Conservation (phyloP, 2,888 invertebrate genomes). For the Meteorus cinctellus region DNA sequence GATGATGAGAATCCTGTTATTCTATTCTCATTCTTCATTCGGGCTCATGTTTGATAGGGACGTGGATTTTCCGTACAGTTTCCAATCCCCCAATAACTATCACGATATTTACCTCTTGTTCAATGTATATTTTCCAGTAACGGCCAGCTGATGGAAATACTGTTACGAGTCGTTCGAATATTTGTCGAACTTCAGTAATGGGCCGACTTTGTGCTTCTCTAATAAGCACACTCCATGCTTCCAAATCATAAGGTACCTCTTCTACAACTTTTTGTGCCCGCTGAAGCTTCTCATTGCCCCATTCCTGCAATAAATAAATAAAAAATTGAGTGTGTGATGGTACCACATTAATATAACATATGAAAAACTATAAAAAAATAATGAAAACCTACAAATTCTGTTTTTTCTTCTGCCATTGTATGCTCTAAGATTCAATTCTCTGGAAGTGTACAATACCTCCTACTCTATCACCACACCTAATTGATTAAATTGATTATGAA, state of each 20-base stretch:
- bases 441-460: neutral
- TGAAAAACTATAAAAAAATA: neutral
- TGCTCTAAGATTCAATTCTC: neutral
- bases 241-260: conserved; percentile 93
- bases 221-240: conserved; percentile 97
- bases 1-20: no score
- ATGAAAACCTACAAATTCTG: conserved; percentile 62
- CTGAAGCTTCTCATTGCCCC: conserved; percentile 90
- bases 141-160: conserved; percentile 97
- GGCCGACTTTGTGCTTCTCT: conserved; percentile 92
- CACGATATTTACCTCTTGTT: conserved; percentile 85
- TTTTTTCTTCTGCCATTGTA: conserved; percentile 61
- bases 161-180: conserved; percentile 95
- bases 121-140: conserved; percentile 99
- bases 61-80: no score
- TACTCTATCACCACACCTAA: conserved; percentile 3
- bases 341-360: neutral
- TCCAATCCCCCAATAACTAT: neutral
- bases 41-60: no score
- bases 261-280: conserved; percentile 90
- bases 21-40: no score
- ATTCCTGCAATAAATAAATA: conserved; percentile 78
- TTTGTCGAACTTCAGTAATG: conserved; percentile 90
- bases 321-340: neutral
- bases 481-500: neutral